Evolutionary conservation across 2,797 vertebrate genomes (phyloP).

Genomic region (Cuculus canorus): DNA sequence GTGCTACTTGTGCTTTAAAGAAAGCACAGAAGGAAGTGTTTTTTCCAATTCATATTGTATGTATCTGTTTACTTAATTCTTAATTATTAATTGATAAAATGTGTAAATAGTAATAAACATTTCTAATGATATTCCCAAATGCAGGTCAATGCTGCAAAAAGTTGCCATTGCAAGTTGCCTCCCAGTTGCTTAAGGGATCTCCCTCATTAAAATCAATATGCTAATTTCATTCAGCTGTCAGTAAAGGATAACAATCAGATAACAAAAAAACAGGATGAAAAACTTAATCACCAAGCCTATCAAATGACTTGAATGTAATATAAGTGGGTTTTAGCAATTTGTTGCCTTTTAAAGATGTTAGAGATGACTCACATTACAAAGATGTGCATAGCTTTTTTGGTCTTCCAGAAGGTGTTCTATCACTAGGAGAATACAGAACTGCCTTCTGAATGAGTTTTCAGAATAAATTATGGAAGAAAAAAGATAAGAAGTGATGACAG

Average conservation of each 20-base stretch:
- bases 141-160: neutral
- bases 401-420: neutral
- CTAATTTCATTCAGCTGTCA: neutral
- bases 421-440: neutral
- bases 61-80: neutral
- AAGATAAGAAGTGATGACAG: neutral
- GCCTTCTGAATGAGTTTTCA: neutral
- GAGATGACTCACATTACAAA: neutral
- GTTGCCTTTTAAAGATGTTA: neutral
- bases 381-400: neutral
- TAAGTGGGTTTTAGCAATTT: neutral
- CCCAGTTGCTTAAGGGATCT: neutral
- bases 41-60: neutral
- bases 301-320: neutral
- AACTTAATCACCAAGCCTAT: neutral
- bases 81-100: neutral
- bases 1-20: neutral
- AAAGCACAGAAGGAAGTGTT: neutral
- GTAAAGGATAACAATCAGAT: neutral
- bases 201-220: neutral
- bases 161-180: neutral
- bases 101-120: neutral
- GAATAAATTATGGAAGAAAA: neutral
- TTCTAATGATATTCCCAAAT: neutral
- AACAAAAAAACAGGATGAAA: neutral